Base-by-base conservation (phyloP, 1,140 invertebrate species). In the Araneus ventricosus region DNA sequence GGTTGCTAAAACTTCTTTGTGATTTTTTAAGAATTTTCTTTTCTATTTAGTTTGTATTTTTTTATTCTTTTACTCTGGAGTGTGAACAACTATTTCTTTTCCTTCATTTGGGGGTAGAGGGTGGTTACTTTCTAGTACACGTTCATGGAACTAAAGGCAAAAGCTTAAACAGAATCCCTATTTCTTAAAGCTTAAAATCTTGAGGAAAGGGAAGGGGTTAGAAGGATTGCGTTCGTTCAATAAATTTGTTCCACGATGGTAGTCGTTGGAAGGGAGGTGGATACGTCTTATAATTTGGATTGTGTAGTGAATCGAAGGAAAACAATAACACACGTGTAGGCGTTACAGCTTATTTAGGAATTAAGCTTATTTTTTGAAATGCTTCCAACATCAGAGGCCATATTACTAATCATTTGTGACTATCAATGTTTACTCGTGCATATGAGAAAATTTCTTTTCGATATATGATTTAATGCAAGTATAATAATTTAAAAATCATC, bases 31-130 rank as follows among this genome's bases (percentile, higher is more conserved):
- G 67, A 70, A 70, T 57, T 61, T 57, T 45, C 87, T 89, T 52
- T 90, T 82, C 70, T 90, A 59, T 59, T 80, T 90, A 70, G 67
- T 80, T 90, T 90, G 6, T 57, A 37, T 63, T 84, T 84, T 52
- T 82, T 63, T n/a, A n/a, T n/a, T 90, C 24, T 59, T 39, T 80
- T 84, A 22, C 45, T 80, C 20, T 61, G 57, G 57, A 91, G 89
- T 84, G 79, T 45, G 52, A 84, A 75, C 79, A 91, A 91, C 89
- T 82, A 89, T 79, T 89, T 79, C 59, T 88, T 88, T 59, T 67
- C 59, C 59, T 52, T 20, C 24, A 57, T 57, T 86, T 59, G 17
- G 45, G 84, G 52, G 52, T 57, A 27, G 84, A 52, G 24, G 52
- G 52, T 30, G 84, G 45, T 34, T 61, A 30, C 52, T 61, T 86